Base-by-base conservation (phyloP, 1,140 invertebrate species). In the Eupristina koningsbergeri region DNA sequence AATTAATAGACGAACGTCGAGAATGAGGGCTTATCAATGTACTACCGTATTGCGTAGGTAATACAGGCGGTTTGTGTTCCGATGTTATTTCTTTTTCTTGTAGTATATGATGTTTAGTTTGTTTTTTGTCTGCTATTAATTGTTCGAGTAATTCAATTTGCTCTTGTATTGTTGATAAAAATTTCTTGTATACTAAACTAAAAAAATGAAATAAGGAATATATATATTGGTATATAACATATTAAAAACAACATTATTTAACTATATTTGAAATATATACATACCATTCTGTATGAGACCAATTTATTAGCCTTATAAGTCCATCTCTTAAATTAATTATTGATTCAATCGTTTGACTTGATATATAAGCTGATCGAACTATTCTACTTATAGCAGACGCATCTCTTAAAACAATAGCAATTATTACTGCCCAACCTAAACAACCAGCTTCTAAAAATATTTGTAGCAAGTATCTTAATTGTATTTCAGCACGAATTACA, bases 261-360 rank as follows among this genome's bases (percentile, higher is more conserved):
- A 74, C 17, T 8, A 39, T 47, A 74, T 47, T 50, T 15, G 1
- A 45, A 73, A 29, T 9, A 0, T 11, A 1, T 74, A 50, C 78
- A 15, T 31, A 95, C 94, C 95, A 95, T 90, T 95, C 94, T 41
- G 94, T 94, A 77, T 95, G 93, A 34, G 94, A 93, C 94, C 94
- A 95, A 71, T 93, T 91, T 50, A 94, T 93, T 7, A 95, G 89
- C 63, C 92, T 92, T 47, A 94, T 87, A 17, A 95, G 88, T 29
- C 94, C 94, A 86, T 95, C 94, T 80, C 93, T 91, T 81, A 95
- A 91, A 86, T 94, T 93, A 15, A 91, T 92, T 15, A 94, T 91
- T 61, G 93, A 93, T 84, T 95, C 94, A 15, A 93, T 88, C 11
- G 93, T 92, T 75, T 94, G 93, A 86, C 94, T 94, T n/a, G 93